A percentile compares a stretch with the other conserved stretches of the same genome.
phyloP scores from a whole-genome alignment of 1,140 invertebrate genomes.

The Prorops nasuta region DNA sequence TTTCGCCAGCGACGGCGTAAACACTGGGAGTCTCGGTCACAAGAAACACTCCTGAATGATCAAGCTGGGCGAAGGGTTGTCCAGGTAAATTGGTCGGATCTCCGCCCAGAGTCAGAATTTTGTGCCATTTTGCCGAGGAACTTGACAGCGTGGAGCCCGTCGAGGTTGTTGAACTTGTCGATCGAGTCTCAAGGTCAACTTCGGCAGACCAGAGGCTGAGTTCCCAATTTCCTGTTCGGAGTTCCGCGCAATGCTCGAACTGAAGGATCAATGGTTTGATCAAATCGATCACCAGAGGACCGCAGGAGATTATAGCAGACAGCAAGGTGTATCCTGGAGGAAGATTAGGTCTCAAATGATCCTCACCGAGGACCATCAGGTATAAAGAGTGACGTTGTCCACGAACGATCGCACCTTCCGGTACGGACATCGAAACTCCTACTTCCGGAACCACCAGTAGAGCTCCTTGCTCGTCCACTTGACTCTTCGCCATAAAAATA shows the following conservation, averaged over 20 bases:
- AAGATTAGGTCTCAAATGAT: slow-evolving; percentile 80
- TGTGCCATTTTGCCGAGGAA: slow-evolving; percentile 61
- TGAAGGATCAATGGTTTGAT: slow-evolving; percentile 89
- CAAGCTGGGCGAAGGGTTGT: slow-evolving; percentile 89
- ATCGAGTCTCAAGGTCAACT: slow-evolving; percentile 73
- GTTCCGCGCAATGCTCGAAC: slow-evolving; percentile 87
- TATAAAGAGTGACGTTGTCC: slow-evolving; percentile 79
- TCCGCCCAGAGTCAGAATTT: slow-evolving; percentile 84
- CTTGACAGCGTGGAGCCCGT: slow-evolving; percentile 64
- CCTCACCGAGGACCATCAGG: slow-evolving; percentile 83
- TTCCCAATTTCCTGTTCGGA: slow-evolving; percentile 83
- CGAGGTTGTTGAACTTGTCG: slow-evolving; percentile 72
- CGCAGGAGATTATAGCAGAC: slow-evolving; percentile 87
- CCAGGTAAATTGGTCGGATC: slow-evolving; percentile 92
- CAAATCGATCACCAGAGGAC: slow-evolving; percentile 73
- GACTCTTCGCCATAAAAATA: slow-evolving; percentile 75
- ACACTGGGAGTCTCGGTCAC: slow-evolving; percentile 85
- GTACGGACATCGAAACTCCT: slow-evolving; percentile 80
- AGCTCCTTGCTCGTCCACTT: slow-evolving; percentile 70
- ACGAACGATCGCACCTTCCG: slow-evolving; percentile 82
- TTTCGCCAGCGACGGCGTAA: slow-evolving; percentile 86
- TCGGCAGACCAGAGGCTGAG: slow-evolving; percentile 79
- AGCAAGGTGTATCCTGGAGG: slow-evolving; percentile 82
- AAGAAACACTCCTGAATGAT: slow-evolving; percentile 81
- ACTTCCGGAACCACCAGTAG: slow-evolving; percentile 78